A percentile compares a stretch with the other conserved stretches of the same genome.
phyloP scores from a whole-genome alignment of 2,888 invertebrate species.

The Aphrophora alni region DNA sequence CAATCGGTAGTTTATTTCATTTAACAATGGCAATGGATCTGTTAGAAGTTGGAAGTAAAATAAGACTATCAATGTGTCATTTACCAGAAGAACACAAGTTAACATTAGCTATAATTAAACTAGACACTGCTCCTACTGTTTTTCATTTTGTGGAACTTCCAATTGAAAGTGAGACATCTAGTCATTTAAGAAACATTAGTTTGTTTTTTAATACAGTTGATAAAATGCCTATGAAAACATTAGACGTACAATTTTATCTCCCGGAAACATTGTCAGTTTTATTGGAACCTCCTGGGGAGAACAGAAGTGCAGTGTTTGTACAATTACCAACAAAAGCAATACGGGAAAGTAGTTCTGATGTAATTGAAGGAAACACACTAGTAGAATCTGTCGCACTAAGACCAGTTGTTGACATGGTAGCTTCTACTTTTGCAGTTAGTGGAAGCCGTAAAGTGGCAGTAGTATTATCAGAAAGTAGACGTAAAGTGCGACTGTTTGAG shows the following conservation, averaged over 20 bases:
- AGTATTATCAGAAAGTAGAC: conserved; percentile 77
- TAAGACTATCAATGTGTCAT: conserved; percentile 53
- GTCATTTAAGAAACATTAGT: conserved; percentile 57
- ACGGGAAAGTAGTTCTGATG: conserved; percentile 47
- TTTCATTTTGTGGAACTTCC: conserved; percentile 63
- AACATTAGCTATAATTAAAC: conserved; percentile 61
- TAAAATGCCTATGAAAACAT: conserved; percentile 53
- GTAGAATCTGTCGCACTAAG: conserved; percentile 56
- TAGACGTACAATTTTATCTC: conserved; percentile 81
- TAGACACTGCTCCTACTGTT: conserved; percentile 56
- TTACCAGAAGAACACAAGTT: conserved; percentile 62
- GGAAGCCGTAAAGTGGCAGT: conserved; percentile 85
- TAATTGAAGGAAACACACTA: conserved; percentile 46
- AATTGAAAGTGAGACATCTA: conserved; percentile 57
- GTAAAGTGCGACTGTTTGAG: conserved; percentile 86
- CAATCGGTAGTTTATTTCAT: conserved; percentile 33
- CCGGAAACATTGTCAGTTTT: conserved; percentile 74
- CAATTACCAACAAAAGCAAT: conserved; percentile 62
- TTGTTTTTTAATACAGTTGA: conserved; percentile 63
- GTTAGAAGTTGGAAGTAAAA: conserved; percentile 17
- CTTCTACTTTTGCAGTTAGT: conserved; percentile 79
- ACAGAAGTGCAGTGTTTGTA: conserved; percentile 60
- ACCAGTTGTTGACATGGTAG: conserved; percentile 70
- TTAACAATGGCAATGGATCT: conserved; percentile 39
- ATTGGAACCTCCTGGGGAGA: conserved; percentile 62